These are phyloP conservation scores for Elegia similella DNA, from an alignment of 2,888 invertebrate genomes.

Conservation along the genomic window DNA sequence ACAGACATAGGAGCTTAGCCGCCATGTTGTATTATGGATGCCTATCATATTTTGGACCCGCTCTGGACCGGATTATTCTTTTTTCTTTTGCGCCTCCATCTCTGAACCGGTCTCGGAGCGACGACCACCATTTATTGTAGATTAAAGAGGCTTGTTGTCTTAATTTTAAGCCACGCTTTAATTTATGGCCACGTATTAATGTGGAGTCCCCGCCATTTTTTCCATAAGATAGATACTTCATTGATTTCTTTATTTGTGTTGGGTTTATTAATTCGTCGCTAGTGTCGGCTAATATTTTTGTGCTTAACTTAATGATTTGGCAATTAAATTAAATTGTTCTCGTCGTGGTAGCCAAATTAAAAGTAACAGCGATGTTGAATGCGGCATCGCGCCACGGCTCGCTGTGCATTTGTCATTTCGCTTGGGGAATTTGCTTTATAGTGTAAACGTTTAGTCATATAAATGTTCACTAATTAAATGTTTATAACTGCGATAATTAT, in stretches of 20 bases:
- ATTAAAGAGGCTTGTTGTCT: slow-evolving; percentile 83
- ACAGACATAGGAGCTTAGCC: slow-evolving; percentile 72
- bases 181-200: slow-evolving; percentile 78
- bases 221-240: slow-evolving; percentile 63
- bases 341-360: slow-evolving; percentile 78
- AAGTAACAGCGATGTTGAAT: slow-evolving; percentile 68
- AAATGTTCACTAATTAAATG: slow-evolving; percentile 31
- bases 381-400: slow-evolving; percentile 42
- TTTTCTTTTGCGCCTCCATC: slow-evolving; percentile 76
- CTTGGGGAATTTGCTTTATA: slow-evolving; percentile 41
- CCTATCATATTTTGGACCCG: slow-evolving; percentile 82
- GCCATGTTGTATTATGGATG: slow-evolving; percentile 82
- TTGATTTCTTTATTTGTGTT: slow-evolving; percentile 74
- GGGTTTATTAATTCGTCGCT: slow-evolving; percentile 66
- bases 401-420: slow-evolving; percentile 50
- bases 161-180: slow-evolving; percentile 80
- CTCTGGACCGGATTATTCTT: slow-evolving; percentile 78
- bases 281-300: slow-evolving; percentile 75
- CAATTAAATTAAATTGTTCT: slow-evolving; percentile 80
- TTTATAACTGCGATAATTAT: too few relatives aligned
- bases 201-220: slow-evolving; percentile 72
- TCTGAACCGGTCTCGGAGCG: slow-evolving; percentile 75
- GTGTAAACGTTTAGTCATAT: slow-evolving; percentile 24
- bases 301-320: slow-evolving; percentile 80
- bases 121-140: slow-evolving; percentile 81